Conservation (phyloP, 2,797 vertebrate genomes). For the Pipistrellus nathusii region DNA sequence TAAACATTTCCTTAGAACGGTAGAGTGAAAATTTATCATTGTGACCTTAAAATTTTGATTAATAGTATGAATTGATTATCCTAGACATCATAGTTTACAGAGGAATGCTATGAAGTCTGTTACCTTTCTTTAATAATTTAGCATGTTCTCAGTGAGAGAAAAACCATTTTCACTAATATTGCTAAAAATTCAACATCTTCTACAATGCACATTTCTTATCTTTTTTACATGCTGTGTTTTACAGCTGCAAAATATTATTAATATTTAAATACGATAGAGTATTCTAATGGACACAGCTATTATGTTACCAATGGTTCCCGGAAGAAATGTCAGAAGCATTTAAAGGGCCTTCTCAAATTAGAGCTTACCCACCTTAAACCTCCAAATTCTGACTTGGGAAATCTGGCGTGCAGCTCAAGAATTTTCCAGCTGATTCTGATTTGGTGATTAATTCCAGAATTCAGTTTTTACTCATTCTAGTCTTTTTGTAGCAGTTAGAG, state of each 20-base stretch:
- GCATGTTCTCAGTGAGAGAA: constrained; percentile 27
- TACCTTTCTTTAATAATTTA: neutral
- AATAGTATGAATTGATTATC: neutral
- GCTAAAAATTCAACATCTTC: constrained; percentile 23
- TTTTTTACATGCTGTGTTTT: constrained; percentile 3
- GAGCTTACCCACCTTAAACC: neutral
- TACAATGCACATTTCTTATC: neutral
- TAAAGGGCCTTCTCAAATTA: neutral
- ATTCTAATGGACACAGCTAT: neutral
- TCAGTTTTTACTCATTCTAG: neutral
- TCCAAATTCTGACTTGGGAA: neutral
- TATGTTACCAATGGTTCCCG: neutral
- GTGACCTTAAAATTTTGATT: neutral
- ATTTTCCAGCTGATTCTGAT: neutral
- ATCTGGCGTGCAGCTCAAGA: neutral
- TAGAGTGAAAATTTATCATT: constrained; percentile 20
- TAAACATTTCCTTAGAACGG: constrained; percentile 1
- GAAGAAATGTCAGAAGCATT: neutral
- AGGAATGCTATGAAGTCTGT: neutral
- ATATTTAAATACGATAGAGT: neutral
- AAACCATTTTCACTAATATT: constrained; percentile 37
- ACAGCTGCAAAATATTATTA: constrained; percentile 23
- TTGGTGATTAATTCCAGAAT: neutral
- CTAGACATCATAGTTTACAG: neutral
- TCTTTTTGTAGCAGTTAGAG: neutral